These are phyloP conservation scores for Platycnemis pennipes DNA, from an alignment of 2,888 invertebrate species.

Conservation along the genomic window DNA sequence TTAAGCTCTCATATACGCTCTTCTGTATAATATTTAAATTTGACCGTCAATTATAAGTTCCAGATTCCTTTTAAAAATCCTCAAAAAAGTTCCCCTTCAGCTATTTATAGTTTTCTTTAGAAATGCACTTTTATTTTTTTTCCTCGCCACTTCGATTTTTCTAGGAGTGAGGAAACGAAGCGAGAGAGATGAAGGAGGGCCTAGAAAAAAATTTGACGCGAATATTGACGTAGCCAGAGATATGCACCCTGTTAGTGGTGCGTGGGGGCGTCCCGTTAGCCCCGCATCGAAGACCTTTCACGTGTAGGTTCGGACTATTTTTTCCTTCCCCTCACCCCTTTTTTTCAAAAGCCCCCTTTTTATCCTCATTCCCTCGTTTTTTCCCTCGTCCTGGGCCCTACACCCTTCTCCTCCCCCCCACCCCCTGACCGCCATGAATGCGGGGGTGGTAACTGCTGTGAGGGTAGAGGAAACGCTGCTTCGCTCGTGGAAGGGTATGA, in stretches of 20 bases:
- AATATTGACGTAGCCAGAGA: background rate
- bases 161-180: background rate
- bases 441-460: background rate
- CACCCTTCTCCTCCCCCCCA: background rate
- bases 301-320: background rate
- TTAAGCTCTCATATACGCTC: no score
- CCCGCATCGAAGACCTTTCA: background rate
- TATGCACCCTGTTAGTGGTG: background rate
- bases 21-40: no score
- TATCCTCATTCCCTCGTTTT: slow-evolving; percentile 20
- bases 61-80: no score
- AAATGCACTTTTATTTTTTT: background rate
- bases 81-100: background rate
- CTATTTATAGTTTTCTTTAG: no score
- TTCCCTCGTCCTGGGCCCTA: background rate
- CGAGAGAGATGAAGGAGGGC: background rate
- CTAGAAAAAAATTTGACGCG: background rate
- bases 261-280: background rate
- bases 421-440: background rate
- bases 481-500: background rate
- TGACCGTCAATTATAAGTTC: no score
- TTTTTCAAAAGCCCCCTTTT: slow-evolving; percentile 6
- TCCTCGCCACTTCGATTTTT: background rate
- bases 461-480: background rate
- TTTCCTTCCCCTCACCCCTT: background rate